Evolutionary conservation across 2,797 vertebrate species (phyloP), one percentile per base, ranked within the genome.

Genomic region (Sebastes itinus): DNA sequence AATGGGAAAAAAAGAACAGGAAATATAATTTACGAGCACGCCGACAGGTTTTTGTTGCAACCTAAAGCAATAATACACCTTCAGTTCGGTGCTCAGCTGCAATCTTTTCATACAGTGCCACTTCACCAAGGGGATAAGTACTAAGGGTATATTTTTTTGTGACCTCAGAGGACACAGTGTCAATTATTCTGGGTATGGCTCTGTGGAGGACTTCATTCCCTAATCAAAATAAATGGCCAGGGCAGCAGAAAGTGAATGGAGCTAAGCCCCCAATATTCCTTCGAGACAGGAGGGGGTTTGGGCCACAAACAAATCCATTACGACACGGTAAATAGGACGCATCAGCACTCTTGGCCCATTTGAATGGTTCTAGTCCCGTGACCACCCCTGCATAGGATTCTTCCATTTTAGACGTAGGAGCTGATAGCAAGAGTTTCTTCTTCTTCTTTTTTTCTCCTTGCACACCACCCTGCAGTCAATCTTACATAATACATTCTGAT

Each of bases 151-250:
- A 92, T 92, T 89, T 95, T 59, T 88, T 83, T 88, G 83, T 92
- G 93, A 94, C 94, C 95, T 95, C 94, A 64, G 73, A 91, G 93
- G 94, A 95, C 94, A 91, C 83, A 16, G 80, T 94, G 94, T 94
- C 95, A 95, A 95, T 95, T 96, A 96, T 95, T 95, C 84, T 75
- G 62, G 80, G 81, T 91, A 89, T 71, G 86, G 89, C 91, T 88
- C 76, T 88, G 80, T 89, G 81, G 91, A 95, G 85, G 93, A 95
- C 94, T 95, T 95, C 93, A 95, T 95, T 95, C 92, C 89, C 91
- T 95, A 95, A 96, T 96, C 95, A 96, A 95, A 96, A 95, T 94
- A 96, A 96, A 96, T 95, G 92, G 90, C 95, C 92, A 92, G 93
- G 83, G 88, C 93, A 96, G 95, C 95, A 95, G 89, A 96, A 96